Conservation (phyloP, 2,797 vertebrate genomes). For the Acanthurus leucopareius region DNA sequence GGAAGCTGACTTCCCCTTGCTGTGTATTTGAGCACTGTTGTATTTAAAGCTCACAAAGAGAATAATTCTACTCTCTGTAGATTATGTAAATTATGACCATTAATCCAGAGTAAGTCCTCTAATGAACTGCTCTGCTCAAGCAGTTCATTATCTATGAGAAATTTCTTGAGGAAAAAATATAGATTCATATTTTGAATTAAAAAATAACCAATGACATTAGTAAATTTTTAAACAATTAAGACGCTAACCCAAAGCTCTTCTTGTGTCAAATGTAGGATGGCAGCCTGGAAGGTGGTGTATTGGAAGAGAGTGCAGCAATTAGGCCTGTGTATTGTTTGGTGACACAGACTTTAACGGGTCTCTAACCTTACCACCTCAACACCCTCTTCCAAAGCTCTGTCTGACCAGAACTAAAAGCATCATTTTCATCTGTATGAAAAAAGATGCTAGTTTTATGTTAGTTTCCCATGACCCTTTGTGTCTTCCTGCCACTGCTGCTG, state of each 20-base stretch:
- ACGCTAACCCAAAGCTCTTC: not conserved
- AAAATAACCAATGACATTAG: not conserved
- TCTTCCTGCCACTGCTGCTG: not conserved
- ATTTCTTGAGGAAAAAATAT: not conserved
- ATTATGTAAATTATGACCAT: not conserved
- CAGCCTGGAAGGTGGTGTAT: slow-evolving; percentile 15
- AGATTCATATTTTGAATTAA: not conserved
- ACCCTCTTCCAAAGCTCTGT: slow-evolving; percentile 31
- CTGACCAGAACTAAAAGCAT: slow-evolving; percentile 23
- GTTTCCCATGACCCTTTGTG: not conserved
- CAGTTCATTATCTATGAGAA: not conserved
- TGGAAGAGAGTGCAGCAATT: slow-evolving; percentile 44
- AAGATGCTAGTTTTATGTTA: too few relatives aligned
- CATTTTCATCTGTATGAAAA: slow-evolving; percentile 1
- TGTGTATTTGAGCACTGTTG: not conserved
- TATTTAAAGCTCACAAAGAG: not conserved
- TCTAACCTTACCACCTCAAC: slow-evolving; percentile 50
- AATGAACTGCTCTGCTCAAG: not conserved
- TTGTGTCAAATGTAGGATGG: slow-evolving; percentile 23
- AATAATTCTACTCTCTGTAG: not conserved
- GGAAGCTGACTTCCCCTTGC: not conserved
- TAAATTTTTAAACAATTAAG: not conserved
- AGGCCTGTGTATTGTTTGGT: slow-evolving; percentile 53
- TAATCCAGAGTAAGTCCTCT: slow-evolving; percentile 9
- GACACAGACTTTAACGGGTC: slow-evolving; percentile 63